These are phyloP conservation scores for Athene noctua DNA, from an alignment of 2,113 vertebrate species.

Conservation along the genomic window DNA sequence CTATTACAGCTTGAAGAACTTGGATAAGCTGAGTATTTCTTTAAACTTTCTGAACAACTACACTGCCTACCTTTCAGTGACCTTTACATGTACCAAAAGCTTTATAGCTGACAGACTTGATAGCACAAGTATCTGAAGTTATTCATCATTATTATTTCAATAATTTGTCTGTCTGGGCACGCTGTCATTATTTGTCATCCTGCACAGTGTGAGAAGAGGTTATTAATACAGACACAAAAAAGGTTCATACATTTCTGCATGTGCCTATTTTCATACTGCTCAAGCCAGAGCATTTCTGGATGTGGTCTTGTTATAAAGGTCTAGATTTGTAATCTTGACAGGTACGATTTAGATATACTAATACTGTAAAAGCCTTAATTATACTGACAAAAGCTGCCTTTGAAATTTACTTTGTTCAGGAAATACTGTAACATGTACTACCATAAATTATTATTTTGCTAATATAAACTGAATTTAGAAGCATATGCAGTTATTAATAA, in stretches of 20 bases:
- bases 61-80: not conserved
- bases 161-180: not conserved
- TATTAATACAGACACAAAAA: not conserved
- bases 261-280: not conserved
- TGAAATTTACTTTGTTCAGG: not conserved
- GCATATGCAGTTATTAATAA: not conserved
- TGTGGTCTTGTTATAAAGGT: not conserved
- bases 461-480: not conserved
- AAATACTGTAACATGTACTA: not conserved
- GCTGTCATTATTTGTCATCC: not conserved
- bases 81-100: not conserved
- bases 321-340: not conserved
- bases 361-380: not conserved
- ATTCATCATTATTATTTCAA: not conserved
- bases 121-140: not conserved
- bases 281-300: not conserved
- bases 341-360: not conserved
- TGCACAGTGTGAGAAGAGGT: not conserved
- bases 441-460: not conserved
- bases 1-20: not conserved
- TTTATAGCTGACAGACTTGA: not conserved
- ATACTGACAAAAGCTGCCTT: not conserved
- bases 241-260: not conserved
- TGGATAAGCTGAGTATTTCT: constrained; percentile 7
- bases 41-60: not conserved